phyloP scores from a whole-genome alignment of 53 echinoderm and acorn worm species.

The Hippasteria phrygiana region DNA sequence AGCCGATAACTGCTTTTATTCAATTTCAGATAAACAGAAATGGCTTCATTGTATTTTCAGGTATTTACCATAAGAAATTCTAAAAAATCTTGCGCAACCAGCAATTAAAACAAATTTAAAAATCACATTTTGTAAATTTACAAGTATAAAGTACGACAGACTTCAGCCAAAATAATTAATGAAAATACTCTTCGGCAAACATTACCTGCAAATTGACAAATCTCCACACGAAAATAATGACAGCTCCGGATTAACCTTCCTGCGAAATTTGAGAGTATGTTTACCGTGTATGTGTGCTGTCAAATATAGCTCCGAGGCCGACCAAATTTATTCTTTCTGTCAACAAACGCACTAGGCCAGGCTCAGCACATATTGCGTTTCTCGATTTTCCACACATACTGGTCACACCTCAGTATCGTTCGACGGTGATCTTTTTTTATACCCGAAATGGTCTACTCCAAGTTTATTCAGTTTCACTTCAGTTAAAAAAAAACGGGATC shows the following conservation, averaged over 20 bases:
- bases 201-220: neutral
- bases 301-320: neutral
- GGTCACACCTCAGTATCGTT: neutral
- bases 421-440: neutral
- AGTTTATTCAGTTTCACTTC: neutral
- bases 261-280: slow-evolving; percentile 43
- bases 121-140: too few relatives aligned
- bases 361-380: neutral
- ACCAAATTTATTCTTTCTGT: slow-evolving; percentile 37
- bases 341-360: slow-evolving; percentile 28
- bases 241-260: neutral
- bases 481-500: neutral
- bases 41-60: too few relatives aligned
- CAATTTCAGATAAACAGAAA: too few relatives aligned
- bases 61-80: too few relatives aligned
- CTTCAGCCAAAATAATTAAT: too few relatives aligned
- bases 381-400: neutral
- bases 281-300: neutral
- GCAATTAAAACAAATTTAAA: too few relatives aligned
- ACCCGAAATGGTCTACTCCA: neutral
- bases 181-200: neutral
- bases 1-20: too few relatives aligned
- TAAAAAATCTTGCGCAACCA: too few relatives aligned
- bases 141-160: too few relatives aligned
- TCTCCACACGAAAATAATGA: neutral